A percentile compares a stretch with the other conserved stretches of the same genome.
Evolutionary conservation across 2,888 invertebrate species (phyloP).

Genomic region (Nezara viridula): DNA sequence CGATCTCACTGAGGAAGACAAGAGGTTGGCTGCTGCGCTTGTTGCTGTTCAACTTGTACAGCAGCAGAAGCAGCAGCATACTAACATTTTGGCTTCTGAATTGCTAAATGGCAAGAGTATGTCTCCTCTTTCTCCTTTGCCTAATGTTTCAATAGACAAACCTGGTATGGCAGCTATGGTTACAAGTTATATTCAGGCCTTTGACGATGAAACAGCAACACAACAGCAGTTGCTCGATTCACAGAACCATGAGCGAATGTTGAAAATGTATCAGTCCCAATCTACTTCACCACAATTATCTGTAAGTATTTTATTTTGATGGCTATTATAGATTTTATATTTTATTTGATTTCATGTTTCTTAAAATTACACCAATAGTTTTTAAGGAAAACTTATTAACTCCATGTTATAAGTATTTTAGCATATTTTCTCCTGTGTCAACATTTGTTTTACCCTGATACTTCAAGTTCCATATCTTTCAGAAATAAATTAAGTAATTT

Average conservation of each 20-base stretch:
- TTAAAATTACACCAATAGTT: background rate
- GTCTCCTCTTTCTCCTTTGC: conserved; percentile 64
- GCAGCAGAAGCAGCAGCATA: conserved; percentile 73
- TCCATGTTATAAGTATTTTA: background rate
- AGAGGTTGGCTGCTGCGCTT: conserved; percentile 75
- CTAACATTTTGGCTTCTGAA: conserved; percentile 64
- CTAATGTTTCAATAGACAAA: conserved; percentile 66
- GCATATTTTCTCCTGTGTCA: background rate
- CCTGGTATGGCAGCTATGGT: conserved; percentile 67
- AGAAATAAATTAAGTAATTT: background rate
- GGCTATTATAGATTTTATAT: background rate
- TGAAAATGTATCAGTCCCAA: conserved; percentile 64
- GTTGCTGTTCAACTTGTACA: conserved; percentile 76
- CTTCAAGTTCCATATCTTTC: background rate
- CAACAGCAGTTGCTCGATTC: conserved; percentile 64
- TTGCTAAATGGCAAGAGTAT: conserved; percentile 64
- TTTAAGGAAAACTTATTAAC: background rate
- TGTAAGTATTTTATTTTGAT: conserved; percentile 30
- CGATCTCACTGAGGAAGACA: conserved; percentile 74
- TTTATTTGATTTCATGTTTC: background rate
- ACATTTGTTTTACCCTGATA: background rate
- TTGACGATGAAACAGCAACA: conserved; percentile 64
- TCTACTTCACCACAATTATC: conserved; percentile 58
- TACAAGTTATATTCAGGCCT: conserved; percentile 67
- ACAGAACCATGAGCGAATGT: conserved; percentile 63